Evolutionary conservation across 1,140 invertebrate species (phyloP), one percentile per base, ranked within the genome.

Genomic region (Trichogramma pretiosum): DNA sequence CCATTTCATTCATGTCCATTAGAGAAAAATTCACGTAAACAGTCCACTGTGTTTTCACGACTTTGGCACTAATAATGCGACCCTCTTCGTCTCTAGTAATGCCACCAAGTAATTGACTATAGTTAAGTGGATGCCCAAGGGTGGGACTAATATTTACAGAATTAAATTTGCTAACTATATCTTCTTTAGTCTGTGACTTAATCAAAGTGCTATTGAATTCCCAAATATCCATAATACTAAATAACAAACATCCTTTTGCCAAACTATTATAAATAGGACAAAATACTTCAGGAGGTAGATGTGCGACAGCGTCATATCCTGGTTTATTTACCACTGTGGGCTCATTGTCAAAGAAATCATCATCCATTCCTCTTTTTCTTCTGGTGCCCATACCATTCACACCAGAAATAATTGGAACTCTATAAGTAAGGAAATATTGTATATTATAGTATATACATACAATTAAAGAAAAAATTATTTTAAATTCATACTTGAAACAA

Each of bases 141-240:
- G 76, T 72, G 3, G 78, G 77, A 60, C 84, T 86, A 21, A 61
- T 60, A 55, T 73, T 76, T 18, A 72, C 63, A 26, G 64, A 63
- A 64, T 85, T 84, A 23, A 87, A 59, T 56, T 72, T 75, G 8
- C 65, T 56, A 10, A 85, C 58, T 52, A 87, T 81, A 46, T 85
- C 76, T 39, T 77, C 53, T 55, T 74, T 75, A 2, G 79, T 79
- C 37, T 80, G 59, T 33, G 68, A 69, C 11, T 60, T 59, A 33
- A 86, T 78, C 35, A 68, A 45, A 14, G 65, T 63, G 24, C 64
- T 60, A 60, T 83, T 69, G 58, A 75, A 83, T 21, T 77, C 70
- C 83, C 83, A 88, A 48, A 88, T 67, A 59, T 87, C 83, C 38
- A 84, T 63, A 51, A 87, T 72, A 66, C 79, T 85, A 50, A 73